These are phyloP conservation scores for Melopsittacus undulatus DNA, from an alignment of 2,797 vertebrate genomes.

Conservation along the genomic window DNA sequence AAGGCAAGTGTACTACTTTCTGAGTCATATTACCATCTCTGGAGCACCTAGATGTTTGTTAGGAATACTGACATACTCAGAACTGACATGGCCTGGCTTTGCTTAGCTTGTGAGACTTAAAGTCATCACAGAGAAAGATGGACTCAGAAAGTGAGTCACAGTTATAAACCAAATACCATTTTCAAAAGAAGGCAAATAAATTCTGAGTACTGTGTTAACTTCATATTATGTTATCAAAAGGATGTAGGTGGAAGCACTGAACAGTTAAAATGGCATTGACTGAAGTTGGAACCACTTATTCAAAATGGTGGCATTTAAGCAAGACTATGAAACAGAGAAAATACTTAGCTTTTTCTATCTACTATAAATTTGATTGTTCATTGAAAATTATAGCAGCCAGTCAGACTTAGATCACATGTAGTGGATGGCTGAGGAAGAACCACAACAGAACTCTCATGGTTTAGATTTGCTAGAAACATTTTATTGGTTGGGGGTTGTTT, in stretches of 20 bases:
- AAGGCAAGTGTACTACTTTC: neutral
- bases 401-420: neutral
- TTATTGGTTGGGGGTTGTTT: neutral
- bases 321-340: neutral
- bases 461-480: neutral
- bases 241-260: conserved; percentile 17
- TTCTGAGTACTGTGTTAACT: conserved; percentile 4
- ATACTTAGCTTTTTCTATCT: neutral
- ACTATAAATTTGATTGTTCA: neutral
- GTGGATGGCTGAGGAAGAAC: neutral
- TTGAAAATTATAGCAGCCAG: neutral
- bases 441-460: neutral
- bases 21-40: neutral
- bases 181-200: conserved; percentile 25
- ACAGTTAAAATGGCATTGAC: conserved; percentile 8
- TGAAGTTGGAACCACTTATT: conserved; percentile 11
- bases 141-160: conserved; percentile 11
- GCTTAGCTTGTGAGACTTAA: neutral
- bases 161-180: conserved; percentile 26
- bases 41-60: neutral
- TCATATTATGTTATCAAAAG: conserved; percentile 18
- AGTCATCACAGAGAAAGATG: neutral
- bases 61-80: conserved; percentile 8
- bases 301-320: conserved; percentile 23
- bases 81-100: conserved; percentile 11